A percentile compares a stretch with the other conserved stretches of the same genome.
phyloP scores from a whole-genome alignment of 2,888 invertebrate genomes.

The Marronus borbonicus region DNA sequence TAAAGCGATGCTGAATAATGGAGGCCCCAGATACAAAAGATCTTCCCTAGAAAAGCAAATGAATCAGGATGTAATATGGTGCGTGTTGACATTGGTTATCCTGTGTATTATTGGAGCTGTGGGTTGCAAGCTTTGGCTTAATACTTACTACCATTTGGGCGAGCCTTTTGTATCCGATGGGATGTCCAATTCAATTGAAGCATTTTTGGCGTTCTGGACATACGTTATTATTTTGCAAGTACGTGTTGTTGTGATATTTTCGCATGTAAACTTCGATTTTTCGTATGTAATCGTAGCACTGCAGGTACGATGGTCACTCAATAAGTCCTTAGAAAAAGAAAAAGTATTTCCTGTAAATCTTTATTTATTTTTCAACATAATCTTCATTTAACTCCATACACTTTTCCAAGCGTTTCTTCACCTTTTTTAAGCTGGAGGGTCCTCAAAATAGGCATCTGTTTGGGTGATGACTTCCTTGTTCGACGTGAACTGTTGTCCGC shows the following conservation, averaged over 20 bases:
- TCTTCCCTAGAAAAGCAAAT: slow-evolving; percentile 93
- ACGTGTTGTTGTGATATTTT: slow-evolving; percentile 37
- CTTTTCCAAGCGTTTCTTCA: no score
- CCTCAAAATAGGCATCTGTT: no score
- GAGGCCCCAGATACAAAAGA: slow-evolving; percentile 94
- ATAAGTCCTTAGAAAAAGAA: no score
- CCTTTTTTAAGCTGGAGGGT: no score
- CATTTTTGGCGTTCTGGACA: slow-evolving; percentile 93
- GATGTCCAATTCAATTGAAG: slow-evolving; percentile 71
- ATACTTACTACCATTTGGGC: slow-evolving; percentile 73
- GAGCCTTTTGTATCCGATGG: slow-evolving; percentile 80
- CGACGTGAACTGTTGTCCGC: no score
- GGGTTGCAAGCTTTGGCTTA: slow-evolving; percentile 91
- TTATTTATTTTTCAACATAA: no score
- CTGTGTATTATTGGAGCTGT: slow-evolving; percentile 93
- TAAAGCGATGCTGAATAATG: slow-evolving; percentile 98
- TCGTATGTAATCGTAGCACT: no score
- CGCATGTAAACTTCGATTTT: no score
- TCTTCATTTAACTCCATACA: no score
- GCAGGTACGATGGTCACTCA: no score
- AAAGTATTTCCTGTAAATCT: no score
- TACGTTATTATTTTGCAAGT: slow-evolving; percentile 96
- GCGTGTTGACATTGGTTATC: slow-evolving; percentile 91
- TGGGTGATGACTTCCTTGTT: no score
- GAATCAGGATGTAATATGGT: slow-evolving; percentile 97